Conservation (phyloP, 2,797 vertebrate genomes). For the Pterois miles region DNA sequence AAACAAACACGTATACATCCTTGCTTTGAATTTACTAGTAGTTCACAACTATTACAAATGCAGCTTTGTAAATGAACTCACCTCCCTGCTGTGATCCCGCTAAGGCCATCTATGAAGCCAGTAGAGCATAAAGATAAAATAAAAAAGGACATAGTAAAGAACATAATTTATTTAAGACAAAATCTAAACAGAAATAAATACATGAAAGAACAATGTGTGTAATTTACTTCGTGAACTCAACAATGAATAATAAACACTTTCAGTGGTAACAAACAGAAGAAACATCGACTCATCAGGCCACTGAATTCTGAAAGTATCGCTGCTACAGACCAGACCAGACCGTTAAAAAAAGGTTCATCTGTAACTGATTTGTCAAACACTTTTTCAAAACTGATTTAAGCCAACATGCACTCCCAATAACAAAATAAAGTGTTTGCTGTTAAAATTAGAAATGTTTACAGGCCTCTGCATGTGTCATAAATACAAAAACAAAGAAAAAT, state of each 20-base stretch:
- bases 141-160: constrained; percentile 62
- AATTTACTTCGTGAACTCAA: constrained; percentile 64
- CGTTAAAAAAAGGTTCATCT: constrained; percentile 36
- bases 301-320: constrained; percentile 66
- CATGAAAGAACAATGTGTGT: constrained; percentile 68
- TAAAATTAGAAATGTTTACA: constrained; percentile 78
- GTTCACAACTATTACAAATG: neutral
- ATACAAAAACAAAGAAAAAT: constrained; percentile 52
- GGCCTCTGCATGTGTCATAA: constrained; percentile 67
- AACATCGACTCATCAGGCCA: constrained; percentile 45
- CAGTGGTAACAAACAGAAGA: constrained; percentile 69
- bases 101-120: neutral
- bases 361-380: constrained; percentile 72
- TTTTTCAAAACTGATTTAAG: constrained; percentile 51
- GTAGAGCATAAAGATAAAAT: neutral
- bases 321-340: constrained; percentile 36
- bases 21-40: neutral
- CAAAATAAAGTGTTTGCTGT: constrained; percentile 62
- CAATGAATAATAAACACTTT: constrained; percentile 72
- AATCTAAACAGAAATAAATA: constrained; percentile 85
- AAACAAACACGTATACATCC: neutral
- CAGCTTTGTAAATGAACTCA: neutral
- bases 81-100: neutral
- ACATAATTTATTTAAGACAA: constrained; percentile 86
- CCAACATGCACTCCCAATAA: constrained; percentile 42